phyloP scores from a whole-genome alignment of 2,113 vertebrate genomes.

The Chaenogobius annularis region DNA sequence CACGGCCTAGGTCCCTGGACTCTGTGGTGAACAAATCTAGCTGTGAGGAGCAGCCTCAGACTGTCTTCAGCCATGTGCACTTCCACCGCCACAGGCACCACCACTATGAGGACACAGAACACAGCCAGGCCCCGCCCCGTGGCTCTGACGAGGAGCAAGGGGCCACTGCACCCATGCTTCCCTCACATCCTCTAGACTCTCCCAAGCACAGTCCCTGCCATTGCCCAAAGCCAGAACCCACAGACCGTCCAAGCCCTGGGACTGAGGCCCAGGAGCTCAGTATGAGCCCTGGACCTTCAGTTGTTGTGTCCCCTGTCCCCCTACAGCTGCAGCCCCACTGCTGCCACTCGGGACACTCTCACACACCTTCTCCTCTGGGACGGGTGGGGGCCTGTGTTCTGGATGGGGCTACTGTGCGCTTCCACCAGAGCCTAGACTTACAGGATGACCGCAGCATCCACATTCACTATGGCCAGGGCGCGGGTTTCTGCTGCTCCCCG shows the following conservation, averaged over 20 bases:
- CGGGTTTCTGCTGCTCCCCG: conserved; percentile 77
- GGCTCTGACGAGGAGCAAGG: conserved; percentile 75
- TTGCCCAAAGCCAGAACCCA: conserved; percentile 65
- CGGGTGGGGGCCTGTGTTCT: conserved; percentile 71
- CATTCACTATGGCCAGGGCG: conserved; percentile 72
- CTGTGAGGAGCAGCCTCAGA: conserved; percentile 75
- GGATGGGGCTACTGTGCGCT: conserved; percentile 75
- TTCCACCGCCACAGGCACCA: conserved; percentile 95
- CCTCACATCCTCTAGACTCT: conserved; percentile 63
- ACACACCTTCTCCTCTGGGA: conserved; percentile 77
- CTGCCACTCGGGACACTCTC: conserved; percentile 75
- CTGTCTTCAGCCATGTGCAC: conserved; percentile 88
- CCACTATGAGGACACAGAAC: conserved; percentile 85
- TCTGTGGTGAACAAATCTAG: conserved; percentile 75
- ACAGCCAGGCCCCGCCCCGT: conserved; percentile 63
- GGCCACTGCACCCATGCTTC: conserved; percentile 39
- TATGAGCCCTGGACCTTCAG: conserved; percentile 41
- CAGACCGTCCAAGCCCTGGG: conserved; percentile 59
- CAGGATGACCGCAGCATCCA: conserved; percentile 76
- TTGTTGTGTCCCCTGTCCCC: conserved; percentile 51
- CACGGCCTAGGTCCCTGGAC: conserved; percentile 84
- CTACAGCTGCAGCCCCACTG: conserved; percentile 67
- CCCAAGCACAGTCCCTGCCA: conserved; percentile 65
- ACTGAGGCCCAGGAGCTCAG: conserved; percentile 57
- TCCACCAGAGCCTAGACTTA: conserved; percentile 78